Percentiles rank a stretch among this genome's conserved stretches.
These are phyloP conservation scores for Plagiodera versicolora DNA, from an alignment of 2,888 invertebrate genomes.

Conservation along the genomic window DNA sequence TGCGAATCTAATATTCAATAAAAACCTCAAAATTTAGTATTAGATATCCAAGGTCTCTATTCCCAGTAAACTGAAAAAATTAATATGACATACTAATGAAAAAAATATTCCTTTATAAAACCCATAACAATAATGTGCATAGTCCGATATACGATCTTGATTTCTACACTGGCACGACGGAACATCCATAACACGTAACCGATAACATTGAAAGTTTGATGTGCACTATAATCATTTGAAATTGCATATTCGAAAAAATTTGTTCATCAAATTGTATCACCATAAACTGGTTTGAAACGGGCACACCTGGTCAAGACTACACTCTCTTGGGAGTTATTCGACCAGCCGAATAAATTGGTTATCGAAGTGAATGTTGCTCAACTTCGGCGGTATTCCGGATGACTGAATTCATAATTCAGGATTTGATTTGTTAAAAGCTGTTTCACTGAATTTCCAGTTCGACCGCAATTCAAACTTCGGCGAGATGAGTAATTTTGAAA, in stretches of 20 bases:
- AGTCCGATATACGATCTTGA: not conserved
- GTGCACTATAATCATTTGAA: not conserved
- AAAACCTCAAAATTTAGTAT: no score
- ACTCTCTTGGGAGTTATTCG: not conserved
- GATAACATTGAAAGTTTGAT: not conserved
- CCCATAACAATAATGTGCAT: constrained; percentile 22
- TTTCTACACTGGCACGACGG: not conserved
- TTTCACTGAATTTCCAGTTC: no score
- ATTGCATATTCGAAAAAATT: not conserved
- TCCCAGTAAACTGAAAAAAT: not conserved
- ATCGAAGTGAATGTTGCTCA: no score
- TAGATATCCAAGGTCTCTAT: no score
- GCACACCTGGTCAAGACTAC: not conserved
- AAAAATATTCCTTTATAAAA: constrained; percentile 36
- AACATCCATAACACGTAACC: constrained; percentile 3
- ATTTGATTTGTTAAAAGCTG: no score
- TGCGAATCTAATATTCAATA: no score
- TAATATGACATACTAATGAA: constrained; percentile 24
- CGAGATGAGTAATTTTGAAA: no score
- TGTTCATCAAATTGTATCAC: not conserved
- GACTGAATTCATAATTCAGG: no score
- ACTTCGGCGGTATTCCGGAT: no score
- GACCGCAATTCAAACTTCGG: no score
- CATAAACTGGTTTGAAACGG: not conserved
- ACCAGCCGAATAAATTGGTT: no score